Conservation (phyloP, 2,797 vertebrate species). For the Sebastes goodei region DNA sequence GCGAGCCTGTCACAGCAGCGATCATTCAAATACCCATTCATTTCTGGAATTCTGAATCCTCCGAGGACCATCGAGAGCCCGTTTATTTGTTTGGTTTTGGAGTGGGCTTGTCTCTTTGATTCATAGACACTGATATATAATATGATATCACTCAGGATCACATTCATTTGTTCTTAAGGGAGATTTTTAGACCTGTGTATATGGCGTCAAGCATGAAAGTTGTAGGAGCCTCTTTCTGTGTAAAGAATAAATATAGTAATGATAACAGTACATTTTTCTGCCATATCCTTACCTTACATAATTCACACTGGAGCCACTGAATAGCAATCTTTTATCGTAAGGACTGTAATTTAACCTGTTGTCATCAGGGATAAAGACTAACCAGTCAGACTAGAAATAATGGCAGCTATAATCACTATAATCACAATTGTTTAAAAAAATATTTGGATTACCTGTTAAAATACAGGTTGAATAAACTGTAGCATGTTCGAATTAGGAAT, state of each 20-base stretch:
- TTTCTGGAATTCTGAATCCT: conserved; percentile 77
- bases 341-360: neutral
- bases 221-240: neutral
- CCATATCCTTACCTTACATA: neutral
- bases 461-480: neutral
- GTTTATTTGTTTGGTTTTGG: conserved; percentile 65
- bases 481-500: neutral
- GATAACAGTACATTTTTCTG: neutral
- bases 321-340: neutral
- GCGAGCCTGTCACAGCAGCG: conserved; percentile 85
- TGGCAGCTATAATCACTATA: neutral
- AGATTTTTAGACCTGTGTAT: neutral
- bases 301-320: neutral
- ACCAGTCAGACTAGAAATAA: neutral
- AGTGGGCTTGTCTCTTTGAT: conserved; percentile 57
- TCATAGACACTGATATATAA: conserved; percentile 23
- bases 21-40: conserved; percentile 88
- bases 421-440: neutral
- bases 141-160: conserved; percentile 1
- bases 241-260: neutral
- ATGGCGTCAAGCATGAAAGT: neutral
- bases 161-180: neutral
- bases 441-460: neutral
- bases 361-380: neutral
- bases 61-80: conserved; percentile 58